These are phyloP conservation scores for Leucophora obtusa DNA, from an alignment of 2,888 invertebrate genomes.

Conservation along the genomic window DNA sequence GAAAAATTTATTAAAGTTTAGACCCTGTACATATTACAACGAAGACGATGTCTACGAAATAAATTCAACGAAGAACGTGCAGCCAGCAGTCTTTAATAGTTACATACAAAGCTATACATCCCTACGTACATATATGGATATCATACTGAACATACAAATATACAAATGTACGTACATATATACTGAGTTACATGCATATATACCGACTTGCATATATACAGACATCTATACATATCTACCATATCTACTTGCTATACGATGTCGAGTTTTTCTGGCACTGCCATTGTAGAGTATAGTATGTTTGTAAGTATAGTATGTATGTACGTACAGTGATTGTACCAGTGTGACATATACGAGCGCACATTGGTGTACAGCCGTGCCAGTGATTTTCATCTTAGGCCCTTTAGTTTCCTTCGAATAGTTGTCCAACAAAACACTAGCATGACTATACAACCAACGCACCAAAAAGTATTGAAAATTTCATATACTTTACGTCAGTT, in stretches of 20 bases:
- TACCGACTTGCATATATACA: slow-evolving; percentile 10
- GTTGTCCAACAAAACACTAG: slow-evolving; percentile 68
- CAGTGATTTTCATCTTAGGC: slow-evolving; percentile 70
- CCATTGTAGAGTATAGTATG: slow-evolving; percentile 23
- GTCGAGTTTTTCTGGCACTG: slow-evolving; percentile 59
- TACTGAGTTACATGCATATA: slow-evolving; percentile 18
- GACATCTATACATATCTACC: slow-evolving; percentile 18
- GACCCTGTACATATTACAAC: slow-evolving; percentile 62
- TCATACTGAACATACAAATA: neutral
- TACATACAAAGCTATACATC: slow-evolving; percentile 24
- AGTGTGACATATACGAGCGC: slow-evolving; percentile 73
- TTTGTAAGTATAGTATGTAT: slow-evolving; percentile 11
- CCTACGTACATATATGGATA: slow-evolving; percentile 19
- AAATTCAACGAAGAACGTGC: slow-evolving; percentile 65
- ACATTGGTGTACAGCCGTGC: slow-evolving; percentile 69
- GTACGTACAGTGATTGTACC: slow-evolving; percentile 67
- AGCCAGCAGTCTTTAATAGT: slow-evolving; percentile 55
- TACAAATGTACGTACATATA: slow-evolving; percentile 19
- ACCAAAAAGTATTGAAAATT: slow-evolving; percentile 69
- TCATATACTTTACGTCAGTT: slow-evolving; percentile 39
- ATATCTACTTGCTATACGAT: slow-evolving; percentile 63
- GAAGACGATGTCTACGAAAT: slow-evolving; percentile 61
- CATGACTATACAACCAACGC: slow-evolving; percentile 72
- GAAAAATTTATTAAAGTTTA: neutral
- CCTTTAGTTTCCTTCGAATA: slow-evolving; percentile 70